These are phyloP conservation scores for Andrena fulva DNA, from an alignment of 2,888 invertebrate genomes.

Conservation along the genomic window DNA sequence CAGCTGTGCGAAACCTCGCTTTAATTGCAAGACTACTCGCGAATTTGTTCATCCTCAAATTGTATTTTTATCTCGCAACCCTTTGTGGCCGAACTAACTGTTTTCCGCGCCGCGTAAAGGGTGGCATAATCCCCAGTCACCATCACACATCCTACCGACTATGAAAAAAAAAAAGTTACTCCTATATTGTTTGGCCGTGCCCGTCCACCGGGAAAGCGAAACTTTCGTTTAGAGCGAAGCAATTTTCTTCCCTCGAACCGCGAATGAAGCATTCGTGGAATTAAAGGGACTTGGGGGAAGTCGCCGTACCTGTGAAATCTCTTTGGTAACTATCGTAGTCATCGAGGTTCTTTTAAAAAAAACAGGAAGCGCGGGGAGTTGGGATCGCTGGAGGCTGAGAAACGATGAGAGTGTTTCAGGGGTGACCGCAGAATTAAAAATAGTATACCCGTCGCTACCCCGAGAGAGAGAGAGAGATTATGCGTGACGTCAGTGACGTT, in stretches of 20 bases:
- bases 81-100: conserved; percentile 37
- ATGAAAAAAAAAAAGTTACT: conserved; percentile 35
- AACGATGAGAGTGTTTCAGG: conserved; percentile 51
- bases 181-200: conserved; percentile 34
- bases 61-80: conserved; percentile 59
- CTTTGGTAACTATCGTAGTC: conserved; percentile 9
- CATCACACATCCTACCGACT: conserved; percentile 20
- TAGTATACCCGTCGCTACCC: conserved; percentile 58
- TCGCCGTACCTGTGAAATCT: neutral
- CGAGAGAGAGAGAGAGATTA: conserved; percentile 58
- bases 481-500: conserved; percentile 68
- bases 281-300: too few species aligned
- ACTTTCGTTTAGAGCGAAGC: neutral
- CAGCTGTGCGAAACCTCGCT: neutral
- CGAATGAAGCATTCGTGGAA: neutral
- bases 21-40: conserved; percentile 3
- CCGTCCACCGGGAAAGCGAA: conserved; percentile 27
- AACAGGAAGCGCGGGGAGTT: conserved; percentile 46
- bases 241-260: neutral
- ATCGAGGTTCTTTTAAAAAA: conserved; percentile 9
- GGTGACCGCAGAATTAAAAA: conserved; percentile 64
- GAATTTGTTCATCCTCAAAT: conserved; percentile 21
- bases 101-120: conserved; percentile 43
- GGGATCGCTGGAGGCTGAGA: conserved; percentile 15
- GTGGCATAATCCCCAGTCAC: conserved; percentile 41